A percentile compares a stretch with the other conserved stretches of the same genome.
Conservation (phyloP, 1,140 invertebrate genomes). For the Zaprionus capensis region DNA sequence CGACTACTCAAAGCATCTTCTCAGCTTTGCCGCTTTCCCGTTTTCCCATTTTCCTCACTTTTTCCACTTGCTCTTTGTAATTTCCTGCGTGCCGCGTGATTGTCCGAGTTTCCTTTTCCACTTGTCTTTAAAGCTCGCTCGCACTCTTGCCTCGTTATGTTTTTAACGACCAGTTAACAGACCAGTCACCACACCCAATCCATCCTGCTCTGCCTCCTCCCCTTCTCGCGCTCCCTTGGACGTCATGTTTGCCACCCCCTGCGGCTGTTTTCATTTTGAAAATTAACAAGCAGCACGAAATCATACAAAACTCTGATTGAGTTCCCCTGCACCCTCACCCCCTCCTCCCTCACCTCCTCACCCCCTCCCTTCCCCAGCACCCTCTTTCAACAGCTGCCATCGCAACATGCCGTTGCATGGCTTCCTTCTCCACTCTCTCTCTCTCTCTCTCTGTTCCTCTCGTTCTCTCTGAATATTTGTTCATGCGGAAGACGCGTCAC, state of each 20-base stretch:
- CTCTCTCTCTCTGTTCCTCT: neutral
- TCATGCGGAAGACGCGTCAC: slow-evolving; percentile 59
- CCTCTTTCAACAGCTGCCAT: slow-evolving; percentile 23
- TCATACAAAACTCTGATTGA: slow-evolving; percentile 71
- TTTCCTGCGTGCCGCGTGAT: slow-evolving; percentile 30
- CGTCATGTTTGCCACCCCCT: slow-evolving; percentile 37
- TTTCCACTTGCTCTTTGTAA: slow-evolving; percentile 33
- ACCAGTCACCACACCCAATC: slow-evolving; percentile 7
- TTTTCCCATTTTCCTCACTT: neutral
- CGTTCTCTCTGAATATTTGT: slow-evolving; percentile 43
- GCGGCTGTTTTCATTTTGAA: slow-evolving; percentile 50
- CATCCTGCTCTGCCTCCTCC: neutral
- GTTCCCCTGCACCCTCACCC: neutral
- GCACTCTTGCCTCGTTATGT: slow-evolving; percentile 54
- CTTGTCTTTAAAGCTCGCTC: slow-evolving; percentile 1
- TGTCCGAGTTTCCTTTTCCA: slow-evolving; percentile 28
- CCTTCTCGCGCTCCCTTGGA: neutral
- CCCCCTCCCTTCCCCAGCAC: neutral
- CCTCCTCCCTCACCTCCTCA: neutral
- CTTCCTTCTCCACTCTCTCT: slow-evolving; percentile 4
- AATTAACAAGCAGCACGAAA: slow-evolving; percentile 72
- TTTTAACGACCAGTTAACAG: slow-evolving; percentile 70
- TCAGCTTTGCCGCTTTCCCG: slow-evolving; percentile 44
- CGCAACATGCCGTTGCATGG: slow-evolving; percentile 49
- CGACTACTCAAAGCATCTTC: slow-evolving; percentile 68